Evolutionary conservation across 1,140 invertebrate species (phyloP).

Genomic region (Camponotus pennsylvanicus): DNA sequence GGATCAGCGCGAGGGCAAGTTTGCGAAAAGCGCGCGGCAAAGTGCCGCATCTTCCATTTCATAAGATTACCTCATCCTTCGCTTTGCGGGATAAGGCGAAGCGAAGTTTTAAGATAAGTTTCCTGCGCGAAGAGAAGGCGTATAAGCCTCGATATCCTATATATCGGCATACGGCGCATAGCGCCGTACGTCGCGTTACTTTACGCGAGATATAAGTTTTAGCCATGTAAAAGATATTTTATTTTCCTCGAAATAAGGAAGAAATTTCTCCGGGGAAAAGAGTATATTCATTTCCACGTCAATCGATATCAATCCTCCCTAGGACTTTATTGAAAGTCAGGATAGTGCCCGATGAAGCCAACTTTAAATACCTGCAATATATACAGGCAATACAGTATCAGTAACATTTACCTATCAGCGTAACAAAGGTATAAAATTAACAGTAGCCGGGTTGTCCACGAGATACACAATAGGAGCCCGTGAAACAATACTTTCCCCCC

Average conservation of each 20-base stretch:
- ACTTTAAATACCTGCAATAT: conserved; percentile 45
- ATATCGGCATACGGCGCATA: conserved; percentile 9
- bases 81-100: conserved; percentile 7
- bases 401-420: conserved; percentile 45
- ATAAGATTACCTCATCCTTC: conserved; percentile 37
- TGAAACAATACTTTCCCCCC: conserved; percentile 65
- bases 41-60: conserved; percentile 43
- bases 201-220: conserved; percentile 22
- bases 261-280: not conserved
- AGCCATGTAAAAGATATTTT: conserved; percentile 11
- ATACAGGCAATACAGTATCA: conserved; percentile 30
- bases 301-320: not conserved
- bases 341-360: conserved; percentile 33
- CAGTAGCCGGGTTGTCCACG: conserved; percentile 58
- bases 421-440: conserved; percentile 64
- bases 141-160: conserved; percentile 20
- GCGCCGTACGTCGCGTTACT: conserved; percentile 25
- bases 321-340: conserved; percentile 20
- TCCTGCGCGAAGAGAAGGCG: conserved; percentile 2
- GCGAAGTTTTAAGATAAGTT: conserved; percentile 47
- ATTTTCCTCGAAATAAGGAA: not conserved
- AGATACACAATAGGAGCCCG: conserved; percentile 17
- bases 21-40: conserved; percentile 6
- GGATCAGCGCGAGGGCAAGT: not conserved
- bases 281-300: too few species aligned